phyloP scores from a whole-genome alignment of 2,888 invertebrate species.

The Salpingus planirostris region DNA sequence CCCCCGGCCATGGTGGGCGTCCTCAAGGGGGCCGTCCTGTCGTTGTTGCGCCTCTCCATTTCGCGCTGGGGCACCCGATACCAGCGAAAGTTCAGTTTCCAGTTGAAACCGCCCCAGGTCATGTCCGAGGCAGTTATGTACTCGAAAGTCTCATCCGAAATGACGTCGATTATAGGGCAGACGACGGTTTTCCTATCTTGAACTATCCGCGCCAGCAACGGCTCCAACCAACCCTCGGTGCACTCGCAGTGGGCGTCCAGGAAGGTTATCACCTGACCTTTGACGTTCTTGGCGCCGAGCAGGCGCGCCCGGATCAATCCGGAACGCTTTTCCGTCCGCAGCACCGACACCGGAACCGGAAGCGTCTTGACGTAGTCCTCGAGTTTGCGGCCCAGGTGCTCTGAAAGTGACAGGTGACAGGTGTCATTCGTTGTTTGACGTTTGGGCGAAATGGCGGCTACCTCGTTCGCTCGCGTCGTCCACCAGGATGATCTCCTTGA shows the following conservation, averaged over 20 bases:
- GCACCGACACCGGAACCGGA: slow-evolving; percentile 78
- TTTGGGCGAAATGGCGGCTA: too few relatives aligned
- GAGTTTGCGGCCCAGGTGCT: slow-evolving; percentile 78
- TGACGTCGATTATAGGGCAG: slow-evolving; percentile 98
- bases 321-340: slow-evolving; percentile 85
- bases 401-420: too few relatives aligned
- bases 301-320: slow-evolving; percentile 93
- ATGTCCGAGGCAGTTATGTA: slow-evolving; percentile 98
- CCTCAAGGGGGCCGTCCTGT: slow-evolving; percentile 83
- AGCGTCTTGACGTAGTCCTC: slow-evolving; percentile 83
- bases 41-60: slow-evolving; percentile 86
- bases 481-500: slow-evolving; percentile 93
- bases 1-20: slow-evolving; percentile 99
- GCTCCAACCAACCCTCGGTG: slow-evolving; percentile 98
- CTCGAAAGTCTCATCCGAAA: slow-evolving; percentile 97
- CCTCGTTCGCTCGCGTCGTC: slow-evolving; percentile 96
- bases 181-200: slow-evolving; percentile 90
- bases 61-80: slow-evolving; percentile 97
- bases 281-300: slow-evolving; percentile 86
- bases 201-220: slow-evolving; percentile 82
- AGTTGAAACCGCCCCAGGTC: slow-evolving; percentile 99
- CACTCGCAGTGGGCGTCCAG: slow-evolving; percentile 98
- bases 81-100: slow-evolving; percentile 99
- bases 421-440: too few relatives aligned
- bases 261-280: slow-evolving; percentile 90